Percentiles rank a stretch among this genome's conserved stretches.
These are phyloP conservation scores for Corapipo altera DNA, from an alignment of 2,113 vertebrate genomes.

Conservation along the genomic window DNA sequence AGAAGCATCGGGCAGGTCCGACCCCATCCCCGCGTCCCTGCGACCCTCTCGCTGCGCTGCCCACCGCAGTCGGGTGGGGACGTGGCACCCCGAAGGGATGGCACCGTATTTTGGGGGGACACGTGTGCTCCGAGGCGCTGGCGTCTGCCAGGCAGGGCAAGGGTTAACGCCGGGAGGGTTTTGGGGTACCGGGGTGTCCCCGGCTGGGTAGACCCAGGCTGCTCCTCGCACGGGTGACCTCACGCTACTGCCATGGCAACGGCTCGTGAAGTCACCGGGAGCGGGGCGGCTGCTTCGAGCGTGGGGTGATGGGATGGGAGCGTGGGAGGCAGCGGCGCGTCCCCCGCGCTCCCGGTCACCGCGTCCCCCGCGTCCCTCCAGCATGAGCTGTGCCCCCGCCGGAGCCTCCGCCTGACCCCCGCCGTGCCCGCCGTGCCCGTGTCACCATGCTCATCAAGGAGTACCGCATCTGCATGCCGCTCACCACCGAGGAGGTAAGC, in stretches of 20 bases:
- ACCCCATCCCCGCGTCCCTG: neutral
- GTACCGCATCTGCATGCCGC: constrained; percentile 92
- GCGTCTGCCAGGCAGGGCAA: neutral
- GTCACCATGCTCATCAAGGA: constrained; percentile 89
- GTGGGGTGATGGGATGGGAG: neutral
- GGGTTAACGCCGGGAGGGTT: neutral
- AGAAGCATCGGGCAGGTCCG: neutral
- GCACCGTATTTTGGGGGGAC: neutral
- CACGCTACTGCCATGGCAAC: constrained; percentile 54
- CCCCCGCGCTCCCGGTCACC: neutral
- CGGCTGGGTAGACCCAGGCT: neutral
- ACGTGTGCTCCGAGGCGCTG: neutral
- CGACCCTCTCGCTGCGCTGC: neutral
- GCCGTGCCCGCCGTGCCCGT: neutral
- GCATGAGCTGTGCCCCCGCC: neutral
- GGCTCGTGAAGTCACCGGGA: constrained; percentile 42
- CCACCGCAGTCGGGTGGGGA: rapidly evolving
- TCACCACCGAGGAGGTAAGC: constrained; percentile 91
- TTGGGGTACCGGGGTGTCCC: neutral
- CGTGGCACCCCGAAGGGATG: neutral
- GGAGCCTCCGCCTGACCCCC: neutral
- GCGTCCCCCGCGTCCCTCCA: neutral
- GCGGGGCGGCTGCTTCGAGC: neutral
- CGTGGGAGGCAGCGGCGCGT: neutral
- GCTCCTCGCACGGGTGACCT: constrained; percentile 39